Base-by-base conservation (phyloP, 2,888 invertebrate genomes). In the Chrysolina haemoptera region DNA sequence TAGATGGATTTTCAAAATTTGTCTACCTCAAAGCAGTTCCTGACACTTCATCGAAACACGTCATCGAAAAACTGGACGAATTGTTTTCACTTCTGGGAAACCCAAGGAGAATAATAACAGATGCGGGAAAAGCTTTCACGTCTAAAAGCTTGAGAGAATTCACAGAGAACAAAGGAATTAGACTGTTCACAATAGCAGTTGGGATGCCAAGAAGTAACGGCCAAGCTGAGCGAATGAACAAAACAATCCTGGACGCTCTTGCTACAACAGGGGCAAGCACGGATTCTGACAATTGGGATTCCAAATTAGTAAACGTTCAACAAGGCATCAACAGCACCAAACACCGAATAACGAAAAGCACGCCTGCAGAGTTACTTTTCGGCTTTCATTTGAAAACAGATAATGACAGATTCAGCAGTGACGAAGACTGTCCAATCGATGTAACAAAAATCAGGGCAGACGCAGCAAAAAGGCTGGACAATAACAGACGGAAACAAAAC, bases 181-280 rank as follows among this genome's bases (percentile, higher is more conserved):
- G 80, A 20, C 82, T 83, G 35, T 69, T 80, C 41, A 9, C 75
- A 59, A 53, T 76, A 76, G n/a, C 55, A 8, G 79, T 79, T 10
- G 78, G 77, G 10, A 68, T 79, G 68, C 69, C 79, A 3, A 69
- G 85, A 84, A 16, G 85, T 82, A 84, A 87, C 66, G 86, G 85
- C 0, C 86, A 85, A 62, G 83, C 82, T 1, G 86, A 76, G 55
- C 71, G 83, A 50, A 73, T 80, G 9, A 80, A 79, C 43, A 70
- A 62, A 65, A 76, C 74, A n/a, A 69, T 80, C 2, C 55, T 79
- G n/a, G 77, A 76, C 50, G 72, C 76, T 20, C 67, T 83, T 10
- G 79, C 80, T 8, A 75, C 83, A 55, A 69, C 48, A 27, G 46
- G 48, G 41, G 50, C 65, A 27, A 55, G 62, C 46, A 62, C 48